Evolutionary conservation across 2,113 vertebrate genomes (phyloP).

Genomic region (Montifringilla adamsi): DNA sequence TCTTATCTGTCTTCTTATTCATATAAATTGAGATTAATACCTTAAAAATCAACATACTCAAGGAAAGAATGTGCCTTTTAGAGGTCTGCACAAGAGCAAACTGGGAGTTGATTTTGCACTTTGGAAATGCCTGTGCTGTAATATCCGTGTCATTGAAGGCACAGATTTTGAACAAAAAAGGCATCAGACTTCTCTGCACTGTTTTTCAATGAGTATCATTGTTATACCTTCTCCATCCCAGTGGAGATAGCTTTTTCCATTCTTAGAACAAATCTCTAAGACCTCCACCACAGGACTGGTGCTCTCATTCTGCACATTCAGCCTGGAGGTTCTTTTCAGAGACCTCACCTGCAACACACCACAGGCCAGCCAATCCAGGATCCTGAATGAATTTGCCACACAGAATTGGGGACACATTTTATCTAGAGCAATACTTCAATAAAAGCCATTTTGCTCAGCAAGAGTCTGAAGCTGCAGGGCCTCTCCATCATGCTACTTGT

Average conservation of each 20-base stretch:
- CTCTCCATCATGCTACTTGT: neutral
- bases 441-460: neutral
- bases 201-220: neutral
- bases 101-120: neutral
- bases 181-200: neutral
- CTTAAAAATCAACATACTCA: neutral
- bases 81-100: neutral
- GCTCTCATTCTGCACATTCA: neutral
- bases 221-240: neutral
- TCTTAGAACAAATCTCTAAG: neutral
- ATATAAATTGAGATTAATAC: neutral
- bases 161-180: neutral
- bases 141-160: neutral
- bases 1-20: neutral
- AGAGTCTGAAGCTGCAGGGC: neutral
- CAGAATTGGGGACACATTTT: neutral
- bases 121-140: neutral
- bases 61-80: neutral
- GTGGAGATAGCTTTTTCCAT: neutral
- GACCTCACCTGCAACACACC: neutral
- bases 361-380: rapidly evolving
- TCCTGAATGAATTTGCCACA: neutral
- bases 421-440: neutral
- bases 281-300: neutral
- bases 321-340: neutral